Evolutionary conservation across 2,888 invertebrate species (phyloP).

Genomic region (Junonia oenone): DNA sequence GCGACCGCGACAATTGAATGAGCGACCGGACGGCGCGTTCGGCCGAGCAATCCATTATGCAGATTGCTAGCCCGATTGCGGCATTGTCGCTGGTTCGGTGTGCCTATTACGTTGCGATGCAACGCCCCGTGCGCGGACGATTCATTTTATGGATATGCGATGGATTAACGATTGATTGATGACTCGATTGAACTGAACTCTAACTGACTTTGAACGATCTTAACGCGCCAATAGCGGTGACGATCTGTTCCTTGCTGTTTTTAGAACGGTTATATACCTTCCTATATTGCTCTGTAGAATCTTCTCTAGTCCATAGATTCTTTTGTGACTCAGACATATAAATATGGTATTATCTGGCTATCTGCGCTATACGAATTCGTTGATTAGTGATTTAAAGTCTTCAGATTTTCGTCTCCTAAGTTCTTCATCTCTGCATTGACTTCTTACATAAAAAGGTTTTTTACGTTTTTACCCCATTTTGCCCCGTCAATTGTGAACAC

Average conservation of each 20-base stretch:
- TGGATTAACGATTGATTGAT: constrained; percentile 71
- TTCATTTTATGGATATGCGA: constrained; percentile 55
- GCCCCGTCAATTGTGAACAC: too few relatives aligned
- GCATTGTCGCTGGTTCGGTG: constrained; percentile 69
- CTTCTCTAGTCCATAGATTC: too few relatives aligned
- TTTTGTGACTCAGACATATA: too few relatives aligned
- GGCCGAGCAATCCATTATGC: constrained; percentile 77
- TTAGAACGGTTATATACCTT: too few relatives aligned
- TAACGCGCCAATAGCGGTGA: neutral
- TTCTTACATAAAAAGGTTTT: too few relatives aligned
- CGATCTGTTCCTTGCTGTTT: neutral
- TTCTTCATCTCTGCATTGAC: too few relatives aligned
- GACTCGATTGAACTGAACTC: constrained; percentile 51
- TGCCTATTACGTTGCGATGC: constrained; percentile 50
- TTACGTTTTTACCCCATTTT: too few relatives aligned
- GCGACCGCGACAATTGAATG: constrained; percentile 75
- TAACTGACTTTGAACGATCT: constrained; percentile 11
- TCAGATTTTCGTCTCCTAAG: too few relatives aligned
- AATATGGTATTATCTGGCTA: too few relatives aligned
- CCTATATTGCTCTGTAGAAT: too few relatives aligned
- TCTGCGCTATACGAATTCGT: too few relatives aligned
- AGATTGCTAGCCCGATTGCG: constrained; percentile 76
- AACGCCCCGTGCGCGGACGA: constrained; percentile 33
- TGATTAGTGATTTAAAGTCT: too few relatives aligned
- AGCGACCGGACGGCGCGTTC: constrained; percentile 70